Conservation (phyloP, 2,797 vertebrate genomes). For the Cyclura pinguis region DNA sequence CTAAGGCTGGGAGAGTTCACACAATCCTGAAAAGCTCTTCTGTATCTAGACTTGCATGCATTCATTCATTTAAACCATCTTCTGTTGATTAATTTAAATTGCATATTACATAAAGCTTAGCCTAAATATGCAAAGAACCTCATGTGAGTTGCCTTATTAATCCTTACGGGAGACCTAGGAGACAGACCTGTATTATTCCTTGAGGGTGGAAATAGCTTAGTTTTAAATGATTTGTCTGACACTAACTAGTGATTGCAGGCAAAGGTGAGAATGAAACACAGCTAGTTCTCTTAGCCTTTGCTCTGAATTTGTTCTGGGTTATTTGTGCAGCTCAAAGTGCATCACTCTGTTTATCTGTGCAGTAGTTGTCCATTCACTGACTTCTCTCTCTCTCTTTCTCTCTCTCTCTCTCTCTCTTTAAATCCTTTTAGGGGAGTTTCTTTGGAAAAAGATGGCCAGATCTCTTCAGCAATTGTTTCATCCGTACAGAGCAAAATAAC, state of each 20-base stretch:
- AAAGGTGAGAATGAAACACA: background rate
- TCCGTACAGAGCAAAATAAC: constrained; percentile 99
- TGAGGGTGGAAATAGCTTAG: background rate
- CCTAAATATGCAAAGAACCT: background rate
- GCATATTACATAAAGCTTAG: background rate
- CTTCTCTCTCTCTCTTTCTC: background rate
- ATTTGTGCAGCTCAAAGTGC: too few species aligned
- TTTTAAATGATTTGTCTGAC: background rate
- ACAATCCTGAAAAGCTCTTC: background rate
- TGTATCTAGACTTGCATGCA: background rate
- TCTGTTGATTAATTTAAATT: background rate
- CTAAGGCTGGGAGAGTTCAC: background rate
- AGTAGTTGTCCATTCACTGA: background rate
- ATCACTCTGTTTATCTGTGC: background rate
- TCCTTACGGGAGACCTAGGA: background rate
- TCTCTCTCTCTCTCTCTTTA: background rate
- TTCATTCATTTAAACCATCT: background rate
- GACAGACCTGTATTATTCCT: background rate
- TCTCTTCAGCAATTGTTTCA: constrained; percentile 94
- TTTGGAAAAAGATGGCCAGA: constrained; percentile 95
- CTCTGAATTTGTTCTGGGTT: background rate
- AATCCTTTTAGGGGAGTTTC: constrained; percentile 85
- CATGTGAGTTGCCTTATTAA: background rate
- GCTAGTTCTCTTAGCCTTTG: background rate
- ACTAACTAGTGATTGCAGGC: background rate